Base-by-base conservation (phyloP, 2,113 vertebrate genomes). In the Nymphicus hollandicus region DNA sequence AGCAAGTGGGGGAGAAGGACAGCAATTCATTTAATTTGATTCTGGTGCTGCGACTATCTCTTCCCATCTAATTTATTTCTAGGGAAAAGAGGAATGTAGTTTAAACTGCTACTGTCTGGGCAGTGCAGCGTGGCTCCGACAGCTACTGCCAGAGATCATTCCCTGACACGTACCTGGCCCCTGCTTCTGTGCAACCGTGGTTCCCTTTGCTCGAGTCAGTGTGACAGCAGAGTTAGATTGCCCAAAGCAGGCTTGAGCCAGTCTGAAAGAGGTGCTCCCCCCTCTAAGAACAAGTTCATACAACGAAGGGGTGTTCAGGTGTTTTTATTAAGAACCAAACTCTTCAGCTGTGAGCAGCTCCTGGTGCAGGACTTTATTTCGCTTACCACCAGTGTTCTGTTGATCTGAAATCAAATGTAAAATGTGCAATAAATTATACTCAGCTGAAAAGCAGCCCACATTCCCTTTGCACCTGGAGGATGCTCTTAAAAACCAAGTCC, bases 351-450 rank as follows among this genome's bases (percentile, higher is more conserved):
- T 64, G 43, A 65, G 13, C 33, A 39, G 73, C 76, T 86, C 37
- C 43, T 63, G 41, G 4, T 35, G 47, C 69, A 65, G 55, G 44
- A 24, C 11, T 83, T 65, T 68, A 71, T 76, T 74, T 58, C 33
- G 20, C 27, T 63, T 77, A 25, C 1, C 4, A 85, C 53, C 55
- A 73, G 15, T 28, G 12, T 82, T 94, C 64, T 85, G 77, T 64
- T 11, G 1, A 79, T 91, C 56, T 81, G 74, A 89, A 84, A 81
- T 81, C 41, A 65, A 83, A 43, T 68, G 73, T 90, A 79, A 88
- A 77, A 80, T 22, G 64, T 94, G 95, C 96, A 92, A 68, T 94
- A 91, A 86, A 87, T 72, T 22, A 60, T 60, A 25, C 71, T 85
- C 76, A 53, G 55, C 31, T 47, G 65, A 88, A 66, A 81, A 31